A percentile compares a stretch with the other conserved stretches of the same genome.
Evolutionary conservation across 2,797 vertebrate genomes (phyloP).

Genomic region (Setipinna tenuifilis): DNA sequence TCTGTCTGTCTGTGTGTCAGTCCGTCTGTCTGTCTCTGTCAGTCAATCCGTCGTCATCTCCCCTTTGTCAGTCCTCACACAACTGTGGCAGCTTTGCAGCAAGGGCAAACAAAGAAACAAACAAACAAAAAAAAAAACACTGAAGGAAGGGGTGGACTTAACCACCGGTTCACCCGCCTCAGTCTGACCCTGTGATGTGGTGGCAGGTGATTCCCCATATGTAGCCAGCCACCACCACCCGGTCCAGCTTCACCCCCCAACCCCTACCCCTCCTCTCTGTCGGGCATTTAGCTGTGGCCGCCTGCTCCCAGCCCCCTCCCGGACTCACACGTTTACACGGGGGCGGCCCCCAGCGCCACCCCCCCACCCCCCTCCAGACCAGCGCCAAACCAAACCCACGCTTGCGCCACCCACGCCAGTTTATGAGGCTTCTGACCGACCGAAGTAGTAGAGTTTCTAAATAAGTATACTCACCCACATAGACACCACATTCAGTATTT

Average conservation of each 20-base stretch:
- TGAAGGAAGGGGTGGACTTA: not conserved
- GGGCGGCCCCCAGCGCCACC: not conserved
- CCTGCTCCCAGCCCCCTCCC: not conserved
- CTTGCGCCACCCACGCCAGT: not conserved
- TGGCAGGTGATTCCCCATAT: not conserved
- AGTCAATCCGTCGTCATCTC: too few species aligned
- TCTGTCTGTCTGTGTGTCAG: not conserved
- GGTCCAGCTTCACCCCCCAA: not conserved
- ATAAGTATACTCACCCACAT: not conserved
- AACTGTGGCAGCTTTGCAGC: constrained; percentile 1
- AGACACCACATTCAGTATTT: constrained; percentile 15
- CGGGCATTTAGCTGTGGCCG: constrained; percentile 15
- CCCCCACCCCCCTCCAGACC: not conserved
- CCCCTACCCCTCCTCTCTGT: not conserved
- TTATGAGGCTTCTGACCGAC: constrained; percentile 4
- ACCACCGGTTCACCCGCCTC: not conserved
- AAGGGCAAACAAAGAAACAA: not conserved
- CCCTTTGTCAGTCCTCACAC: not conserved
- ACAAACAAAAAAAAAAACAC: not conserved
- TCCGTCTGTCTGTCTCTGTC: not conserved
- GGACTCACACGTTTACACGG: constrained; percentile 18
- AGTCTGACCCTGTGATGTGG: not conserved
- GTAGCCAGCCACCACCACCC: too few species aligned
- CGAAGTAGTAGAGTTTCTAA: not conserved
- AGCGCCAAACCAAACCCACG: not conserved